Evolutionary conservation across 2,888 invertebrate species (phyloP).

Genomic region (Laspeyria flexula): DNA sequence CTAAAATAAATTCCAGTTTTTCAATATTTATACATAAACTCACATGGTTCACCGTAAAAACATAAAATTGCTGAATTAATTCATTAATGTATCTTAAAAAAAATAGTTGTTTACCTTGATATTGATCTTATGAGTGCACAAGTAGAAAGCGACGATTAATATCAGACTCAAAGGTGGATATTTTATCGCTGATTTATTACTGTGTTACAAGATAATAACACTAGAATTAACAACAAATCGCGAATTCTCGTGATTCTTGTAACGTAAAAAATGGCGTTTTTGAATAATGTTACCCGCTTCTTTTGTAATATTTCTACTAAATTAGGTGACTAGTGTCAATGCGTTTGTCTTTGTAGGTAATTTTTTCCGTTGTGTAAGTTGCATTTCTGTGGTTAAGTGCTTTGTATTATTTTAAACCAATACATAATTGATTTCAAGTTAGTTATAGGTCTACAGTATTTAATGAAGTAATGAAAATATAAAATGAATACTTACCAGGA

Average conservation of each 20-base stretch:
- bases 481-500: too few species aligned
- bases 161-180: constrained; percentile 4
- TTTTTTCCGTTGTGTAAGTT: too few species aligned
- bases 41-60: constrained; percentile 36
- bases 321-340: not conserved
- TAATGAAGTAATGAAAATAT: too few species aligned
- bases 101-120: constrained; percentile 67
- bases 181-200: constrained; percentile 1
- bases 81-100: constrained; percentile 35
- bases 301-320: constrained; percentile 13
- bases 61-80: constrained; percentile 32
- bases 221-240: constrained; percentile 31
- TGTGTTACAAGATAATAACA: constrained; percentile 9
- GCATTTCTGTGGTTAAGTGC: too few species aligned
- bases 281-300: constrained; percentile 40
- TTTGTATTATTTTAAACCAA: too few species aligned
- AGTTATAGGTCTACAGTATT: too few species aligned
- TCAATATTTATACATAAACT: constrained; percentile 9
- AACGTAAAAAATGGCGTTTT: constrained; percentile 66
- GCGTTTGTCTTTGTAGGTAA: not conserved
- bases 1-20: not conserved
- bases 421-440: too few species aligned
- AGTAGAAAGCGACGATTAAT: constrained; percentile 6
- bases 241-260: constrained; percentile 47
- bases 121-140: constrained; percentile 14